phyloP scores from a whole-genome alignment of 2,888 invertebrate species.

The Phyto melanocephala region DNA sequence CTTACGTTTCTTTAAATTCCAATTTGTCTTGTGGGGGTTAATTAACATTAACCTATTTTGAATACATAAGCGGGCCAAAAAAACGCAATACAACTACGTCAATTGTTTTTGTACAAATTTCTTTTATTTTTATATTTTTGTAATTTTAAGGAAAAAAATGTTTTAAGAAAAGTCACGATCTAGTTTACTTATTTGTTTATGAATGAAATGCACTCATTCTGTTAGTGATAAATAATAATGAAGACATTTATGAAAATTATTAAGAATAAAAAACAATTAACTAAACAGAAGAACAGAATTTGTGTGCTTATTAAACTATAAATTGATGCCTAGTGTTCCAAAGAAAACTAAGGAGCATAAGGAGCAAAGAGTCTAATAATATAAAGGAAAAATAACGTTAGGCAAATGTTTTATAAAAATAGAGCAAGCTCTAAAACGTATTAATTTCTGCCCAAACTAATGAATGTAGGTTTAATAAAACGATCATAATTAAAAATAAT shows the following conservation, averaged over 20 bases:
- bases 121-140: conserved; percentile 20
- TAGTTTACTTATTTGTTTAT: conserved; percentile 34
- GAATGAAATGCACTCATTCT: not conserved
- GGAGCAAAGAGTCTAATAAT: no score
- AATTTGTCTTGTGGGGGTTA: conserved; percentile 9
- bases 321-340: no score
- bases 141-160: conserved; percentile 23
- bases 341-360: no score
- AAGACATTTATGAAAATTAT: not conserved
- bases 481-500: no score
- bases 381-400: no score
- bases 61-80: conserved; percentile 8
- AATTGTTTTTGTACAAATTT: not conserved
- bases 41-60: conserved; percentile 53
- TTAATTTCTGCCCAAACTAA: no score
- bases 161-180: conserved; percentile 55
- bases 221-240: not conserved
- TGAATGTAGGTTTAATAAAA: no score
- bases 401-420: no score
- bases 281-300: no score
- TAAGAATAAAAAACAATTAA: no score
- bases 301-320: no score
- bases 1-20: conserved; percentile 9
- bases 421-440: no score
- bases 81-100: conserved; percentile 39